Conservation (phyloP, 2,797 vertebrate species). For the Rhinichthys osculus region DNA sequence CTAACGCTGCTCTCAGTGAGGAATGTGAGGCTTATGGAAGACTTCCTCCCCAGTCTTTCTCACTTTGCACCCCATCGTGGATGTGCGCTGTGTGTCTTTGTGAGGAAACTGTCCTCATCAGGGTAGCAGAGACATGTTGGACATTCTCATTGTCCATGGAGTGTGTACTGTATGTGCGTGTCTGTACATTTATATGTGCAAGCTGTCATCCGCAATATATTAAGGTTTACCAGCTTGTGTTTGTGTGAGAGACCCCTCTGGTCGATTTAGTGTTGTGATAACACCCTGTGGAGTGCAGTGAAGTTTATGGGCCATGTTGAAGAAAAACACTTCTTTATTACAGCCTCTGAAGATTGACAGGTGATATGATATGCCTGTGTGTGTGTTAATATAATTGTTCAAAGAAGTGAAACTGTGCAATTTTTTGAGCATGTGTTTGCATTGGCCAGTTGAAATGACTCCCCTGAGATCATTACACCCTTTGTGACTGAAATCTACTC, state of each 20-base stretch:
- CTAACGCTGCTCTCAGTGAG: conserved; percentile 54
- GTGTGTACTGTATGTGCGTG: conserved; percentile 2
- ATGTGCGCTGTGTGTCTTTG: conserved; percentile 33
- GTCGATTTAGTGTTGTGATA: conserved; percentile 52
- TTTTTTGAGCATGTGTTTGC: conserved; percentile 38
- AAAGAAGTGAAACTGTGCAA: conserved; percentile 43
- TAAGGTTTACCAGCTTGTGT: conserved; percentile 15
- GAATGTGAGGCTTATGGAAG: conserved; percentile 66
- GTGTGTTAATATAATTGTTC: conserved; percentile 52
- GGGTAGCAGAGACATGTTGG: not conserved
- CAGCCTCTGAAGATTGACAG: conserved; percentile 45
- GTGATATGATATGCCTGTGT: conserved; percentile 50
- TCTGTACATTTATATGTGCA: conserved; percentile 27
- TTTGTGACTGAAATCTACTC: conserved; percentile 41
- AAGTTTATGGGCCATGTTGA: conserved; percentile 58
- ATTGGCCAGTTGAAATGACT: conserved; percentile 43
- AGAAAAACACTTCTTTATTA: conserved; percentile 59
- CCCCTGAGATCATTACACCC: conserved; percentile 25
- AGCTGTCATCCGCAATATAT: conserved; percentile 44
- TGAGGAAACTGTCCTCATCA: conserved; percentile 35
- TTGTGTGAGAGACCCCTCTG: conserved; percentile 26
- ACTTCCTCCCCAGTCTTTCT: conserved; percentile 57
- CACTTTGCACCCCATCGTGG: conserved; percentile 37
- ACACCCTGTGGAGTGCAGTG: conserved; percentile 55
- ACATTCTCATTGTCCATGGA: conserved; percentile 29